Evolutionary conservation across 2,888 invertebrate species (phyloP).

Genomic region (Drosophila vallismaia): DNA sequence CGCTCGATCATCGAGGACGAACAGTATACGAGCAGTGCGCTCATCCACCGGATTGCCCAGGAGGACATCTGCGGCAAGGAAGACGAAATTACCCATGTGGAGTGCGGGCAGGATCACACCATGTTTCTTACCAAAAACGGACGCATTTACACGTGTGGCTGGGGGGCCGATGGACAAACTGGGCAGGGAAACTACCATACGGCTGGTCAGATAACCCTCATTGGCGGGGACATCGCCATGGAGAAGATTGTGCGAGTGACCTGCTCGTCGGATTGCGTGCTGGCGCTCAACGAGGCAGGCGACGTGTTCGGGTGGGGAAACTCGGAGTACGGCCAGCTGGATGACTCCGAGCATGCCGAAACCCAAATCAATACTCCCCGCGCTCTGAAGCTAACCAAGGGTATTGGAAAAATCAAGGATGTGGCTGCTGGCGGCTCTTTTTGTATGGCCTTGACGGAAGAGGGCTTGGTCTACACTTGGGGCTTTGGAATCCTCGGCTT

Average conservation of each 20-base stretch:
- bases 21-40: conserved; percentile 88
- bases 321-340: conserved; percentile 95
- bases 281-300: conserved; percentile 95
- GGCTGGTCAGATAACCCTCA: conserved; percentile 86
- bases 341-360: conserved; percentile 68
- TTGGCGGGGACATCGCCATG: conserved; percentile 92
- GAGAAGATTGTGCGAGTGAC: conserved; percentile 93
- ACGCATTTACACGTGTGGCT: conserved; percentile 94
- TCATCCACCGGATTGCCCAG: conserved; percentile 87
- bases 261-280: conserved; percentile 92
- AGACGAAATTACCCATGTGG: conserved; percentile 85
- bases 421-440: conserved; percentile 94
- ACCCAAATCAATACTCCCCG: conserved; percentile 90
- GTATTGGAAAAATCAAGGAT: conserved; percentile 90
- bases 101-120: conserved; percentile 95
- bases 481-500: conserved; percentile 96
- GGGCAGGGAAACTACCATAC: conserved; percentile 90
- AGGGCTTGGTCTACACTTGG: conserved; percentile 95
- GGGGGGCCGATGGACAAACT: conserved; percentile 98
- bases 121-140: conserved; percentile 91
- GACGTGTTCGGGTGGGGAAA: conserved; percentile 99
- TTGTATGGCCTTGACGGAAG: conserved; percentile 92
- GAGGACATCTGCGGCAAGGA: conserved; percentile 88
- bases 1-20: conserved; percentile 91
- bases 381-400: conserved; percentile 86